Conservation (phyloP, 64 coral and sea anemone genomes). For the Dendronephthya gigantea region DNA sequence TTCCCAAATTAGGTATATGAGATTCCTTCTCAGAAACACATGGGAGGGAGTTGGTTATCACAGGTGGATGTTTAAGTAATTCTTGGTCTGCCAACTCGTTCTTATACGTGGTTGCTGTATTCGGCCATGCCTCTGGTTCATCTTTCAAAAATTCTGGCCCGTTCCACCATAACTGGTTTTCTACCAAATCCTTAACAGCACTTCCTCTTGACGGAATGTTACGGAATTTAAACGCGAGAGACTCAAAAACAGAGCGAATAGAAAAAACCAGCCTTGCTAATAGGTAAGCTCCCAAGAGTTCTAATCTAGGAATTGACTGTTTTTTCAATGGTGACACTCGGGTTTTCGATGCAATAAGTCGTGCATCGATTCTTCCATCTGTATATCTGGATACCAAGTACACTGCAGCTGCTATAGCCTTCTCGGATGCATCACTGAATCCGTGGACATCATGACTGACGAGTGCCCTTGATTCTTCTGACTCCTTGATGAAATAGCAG, state of each 20-base stretch:
- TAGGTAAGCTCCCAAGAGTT: constrained; percentile 22
- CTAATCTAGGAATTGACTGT: constrained; percentile 33
- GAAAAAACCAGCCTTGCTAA: constrained; percentile 7
- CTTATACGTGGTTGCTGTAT: not conserved
- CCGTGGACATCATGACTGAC: constrained; percentile 6
- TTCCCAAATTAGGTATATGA: not conserved
- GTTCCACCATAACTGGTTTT: not conserved
- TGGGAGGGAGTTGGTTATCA: not conserved
- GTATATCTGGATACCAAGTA: constrained; percentile 3
- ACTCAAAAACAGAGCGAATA: not conserved
- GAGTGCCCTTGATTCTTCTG: not conserved
- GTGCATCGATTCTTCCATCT: constrained; percentile 17
- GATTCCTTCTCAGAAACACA: not conserved
- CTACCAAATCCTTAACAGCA: not conserved
- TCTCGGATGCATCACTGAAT: constrained; percentile 16
- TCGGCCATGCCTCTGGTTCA: not conserved
- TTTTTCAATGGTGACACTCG: constrained; percentile 7
- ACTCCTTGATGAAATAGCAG: not conserved
- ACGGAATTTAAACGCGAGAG: not conserved
- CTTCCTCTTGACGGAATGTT: not conserved
- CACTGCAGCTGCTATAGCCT: not conserved
- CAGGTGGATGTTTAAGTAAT: not conserved
- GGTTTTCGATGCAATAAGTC: constrained; percentile 17
- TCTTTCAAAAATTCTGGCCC: not conserved
- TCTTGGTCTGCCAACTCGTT: not conserved